Base-by-base conservation (phyloP, 2,888 invertebrate species). In the Alentia gelatinosa region DNA sequence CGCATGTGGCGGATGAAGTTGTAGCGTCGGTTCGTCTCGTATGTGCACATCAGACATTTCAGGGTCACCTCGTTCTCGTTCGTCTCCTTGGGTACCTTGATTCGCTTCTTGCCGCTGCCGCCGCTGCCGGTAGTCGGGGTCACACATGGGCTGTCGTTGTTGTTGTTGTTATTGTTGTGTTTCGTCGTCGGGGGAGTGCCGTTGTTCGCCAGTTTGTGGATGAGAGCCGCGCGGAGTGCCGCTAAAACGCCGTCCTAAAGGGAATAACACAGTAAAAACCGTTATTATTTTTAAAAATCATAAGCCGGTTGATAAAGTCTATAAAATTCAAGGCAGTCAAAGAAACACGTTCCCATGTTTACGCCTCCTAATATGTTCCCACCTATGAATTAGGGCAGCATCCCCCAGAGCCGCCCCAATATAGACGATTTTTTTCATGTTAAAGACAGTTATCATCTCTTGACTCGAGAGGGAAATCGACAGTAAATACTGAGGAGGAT, bases 1-100 rank as follows among this genome's bases (percentile, higher is more conserved):
- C 89, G 56, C 89, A 89, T 89, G 89, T 89, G 89, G n/a, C 89
- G 42, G 89, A 89, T 89, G 56, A 89, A 89, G 89, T 89, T 89
- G 89, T 89, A 63, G 37, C 63, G 63, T 35, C 63, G 63, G 42
- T 89, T 89, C 19, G 89, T 50, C 56, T 89, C 56, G 63, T 63
- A 50, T 5, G 89, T 63, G n/a, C 63, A 50, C 56, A 63, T 63
- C 50, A 63, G 56, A n/a, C 63, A 50, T 30, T 89, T 63, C n/a
- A 89, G 56, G 63, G 89, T 63, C 63, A 89, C 89, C 30, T 50
- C 42, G 15, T 15, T 63, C 15, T 63, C 63, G 0, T 50, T 33
- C 19, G 19, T 47, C 42, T 5, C 26, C 30, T 50, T 86, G 7
- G 47, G 42, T 19, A 39, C 39, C 30, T 30, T 4, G 12, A 5